These are phyloP conservation scores for Gavia stellata DNA, from an alignment of 2,113 vertebrate species.

Conservation along the genomic window DNA sequence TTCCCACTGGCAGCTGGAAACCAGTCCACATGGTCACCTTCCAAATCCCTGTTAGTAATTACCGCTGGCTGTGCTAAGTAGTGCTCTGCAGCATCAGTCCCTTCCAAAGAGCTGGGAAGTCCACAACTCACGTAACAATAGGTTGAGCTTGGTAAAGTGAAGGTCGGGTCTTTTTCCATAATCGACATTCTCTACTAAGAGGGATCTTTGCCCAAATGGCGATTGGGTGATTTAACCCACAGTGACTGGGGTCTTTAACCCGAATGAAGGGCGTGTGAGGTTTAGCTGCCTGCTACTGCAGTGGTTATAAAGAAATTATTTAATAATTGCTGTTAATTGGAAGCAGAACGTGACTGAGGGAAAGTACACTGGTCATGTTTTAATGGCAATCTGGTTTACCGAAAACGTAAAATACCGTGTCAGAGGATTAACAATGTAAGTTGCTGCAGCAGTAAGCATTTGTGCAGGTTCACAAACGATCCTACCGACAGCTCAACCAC, in stretches of 20 bases:
- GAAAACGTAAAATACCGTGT: not conserved
- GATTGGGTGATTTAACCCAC: not conserved
- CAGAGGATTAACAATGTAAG: not conserved
- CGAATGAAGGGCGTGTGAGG: not conserved
- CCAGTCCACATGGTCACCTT: not conserved
- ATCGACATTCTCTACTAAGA: not conserved
- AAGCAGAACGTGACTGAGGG: not conserved
- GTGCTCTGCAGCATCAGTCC: not conserved
- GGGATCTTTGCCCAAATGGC: not conserved
- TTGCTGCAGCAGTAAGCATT: not conserved
- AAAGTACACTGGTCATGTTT: not conserved
- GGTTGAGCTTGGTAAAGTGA: not conserved
- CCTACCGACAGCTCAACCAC: not conserved
- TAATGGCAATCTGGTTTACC: not conserved
- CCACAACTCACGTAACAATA: accelerated
- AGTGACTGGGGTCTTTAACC: not conserved
- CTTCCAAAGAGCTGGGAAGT: not conserved
- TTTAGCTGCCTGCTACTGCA: not conserved
- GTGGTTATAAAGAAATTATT: not conserved
- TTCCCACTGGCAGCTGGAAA: not conserved
- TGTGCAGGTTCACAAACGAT: not conserved
- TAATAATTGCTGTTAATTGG: not conserved
- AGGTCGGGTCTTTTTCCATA: not conserved
- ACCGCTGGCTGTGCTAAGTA: not conserved
- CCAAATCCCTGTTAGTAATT: not conserved